These are phyloP conservation scores for Nothoprocta perdicaria DNA, from an alignment of 2,113 vertebrate genomes.

Conservation along the genomic window DNA sequence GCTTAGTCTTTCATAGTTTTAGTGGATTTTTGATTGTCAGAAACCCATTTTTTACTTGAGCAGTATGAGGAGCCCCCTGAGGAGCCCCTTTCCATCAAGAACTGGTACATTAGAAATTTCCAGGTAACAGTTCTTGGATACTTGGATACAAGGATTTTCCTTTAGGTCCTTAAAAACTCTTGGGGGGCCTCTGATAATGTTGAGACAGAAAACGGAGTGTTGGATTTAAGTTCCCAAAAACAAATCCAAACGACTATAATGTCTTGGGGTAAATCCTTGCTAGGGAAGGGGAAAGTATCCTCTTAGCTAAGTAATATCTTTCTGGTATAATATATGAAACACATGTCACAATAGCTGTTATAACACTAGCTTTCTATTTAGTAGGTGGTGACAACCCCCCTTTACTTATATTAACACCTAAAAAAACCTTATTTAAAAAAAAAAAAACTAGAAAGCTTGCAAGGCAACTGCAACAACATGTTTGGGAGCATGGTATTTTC, in stretches of 20 bases:
- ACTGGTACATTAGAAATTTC: neutral
- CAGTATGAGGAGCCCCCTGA: neutral
- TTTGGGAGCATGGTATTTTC: neutral
- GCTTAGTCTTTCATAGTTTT: neutral
- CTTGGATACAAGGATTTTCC: neutral
- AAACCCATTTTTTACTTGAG: neutral
- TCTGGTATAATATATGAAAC: neutral
- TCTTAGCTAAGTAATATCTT: neutral
- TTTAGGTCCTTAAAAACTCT: neutral
- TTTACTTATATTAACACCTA: neutral
- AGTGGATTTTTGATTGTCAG: neutral
- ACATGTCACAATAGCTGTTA: neutral
- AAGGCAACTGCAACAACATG: neutral
- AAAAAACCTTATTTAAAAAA: neutral
- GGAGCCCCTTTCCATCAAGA: neutral
- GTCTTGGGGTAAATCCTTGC: neutral
- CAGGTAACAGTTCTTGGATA: too few species aligned
- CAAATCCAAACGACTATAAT: neutral
- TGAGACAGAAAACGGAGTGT: neutral
- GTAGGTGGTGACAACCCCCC: neutral
- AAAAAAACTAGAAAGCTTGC: neutral
- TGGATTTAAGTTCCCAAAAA: neutral
- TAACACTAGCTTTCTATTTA: neutral
- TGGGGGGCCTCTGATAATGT: neutral
- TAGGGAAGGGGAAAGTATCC: neutral